Conservation (phyloP, 2,888 invertebrate species). For the Netelia virgata region DNA sequence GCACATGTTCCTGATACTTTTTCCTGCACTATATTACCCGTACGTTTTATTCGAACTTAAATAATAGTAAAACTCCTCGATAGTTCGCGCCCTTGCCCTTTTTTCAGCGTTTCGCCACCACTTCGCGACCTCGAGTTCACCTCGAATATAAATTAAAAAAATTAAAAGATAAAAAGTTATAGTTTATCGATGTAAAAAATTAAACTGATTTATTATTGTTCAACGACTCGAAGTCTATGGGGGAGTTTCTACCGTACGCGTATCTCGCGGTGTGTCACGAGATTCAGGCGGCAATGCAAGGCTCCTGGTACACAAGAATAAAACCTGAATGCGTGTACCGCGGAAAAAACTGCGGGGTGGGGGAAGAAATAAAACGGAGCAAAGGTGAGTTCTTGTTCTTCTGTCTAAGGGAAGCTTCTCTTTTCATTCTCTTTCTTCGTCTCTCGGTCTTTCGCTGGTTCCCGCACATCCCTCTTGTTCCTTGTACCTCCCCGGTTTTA, state of each 20-base stretch:
- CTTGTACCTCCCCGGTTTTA: constrained; percentile 43
- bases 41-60: constrained; percentile 7
- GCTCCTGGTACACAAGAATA: constrained; percentile 8
- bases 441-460: neutral
- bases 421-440: neutral
- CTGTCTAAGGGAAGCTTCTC: constrained; percentile 20
- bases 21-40: constrained; percentile 5
- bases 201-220: neutral
- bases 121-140: too few species aligned
- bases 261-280: neutral
- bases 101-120: neutral
- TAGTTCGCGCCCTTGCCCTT: neutral
- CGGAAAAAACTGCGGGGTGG: neutral
- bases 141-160: neutral
- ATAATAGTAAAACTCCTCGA: constrained; percentile 12
- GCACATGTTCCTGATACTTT: constrained; percentile 16
- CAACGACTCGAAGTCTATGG: neutral
- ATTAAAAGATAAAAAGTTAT: constrained; percentile 11
- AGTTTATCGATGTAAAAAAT: constrained; percentile 3
- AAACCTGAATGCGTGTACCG: constrained; percentile 21
- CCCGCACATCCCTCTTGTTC: constrained; percentile 25
- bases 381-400: constrained; percentile 22
- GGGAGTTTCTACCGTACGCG: constrained; percentile 2
- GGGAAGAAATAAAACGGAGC: neutral
- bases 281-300: neutral